phyloP scores from a whole-genome alignment of 1,140 invertebrate genomes.

The Acromyrmex charruanus region DNA sequence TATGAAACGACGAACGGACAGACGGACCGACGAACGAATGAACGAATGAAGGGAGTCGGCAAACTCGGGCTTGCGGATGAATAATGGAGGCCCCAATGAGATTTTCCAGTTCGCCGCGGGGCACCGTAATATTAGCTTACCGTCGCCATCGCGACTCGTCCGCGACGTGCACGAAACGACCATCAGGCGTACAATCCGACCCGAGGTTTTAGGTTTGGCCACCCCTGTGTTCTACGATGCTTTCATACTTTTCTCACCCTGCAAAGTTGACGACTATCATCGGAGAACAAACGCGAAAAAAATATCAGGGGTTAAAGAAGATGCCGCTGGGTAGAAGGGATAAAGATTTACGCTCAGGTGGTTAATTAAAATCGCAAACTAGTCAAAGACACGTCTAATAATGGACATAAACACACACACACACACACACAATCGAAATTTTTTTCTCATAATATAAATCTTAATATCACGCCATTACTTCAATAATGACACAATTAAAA shows the following conservation, averaged over 20 bases:
- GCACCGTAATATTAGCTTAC: slow-evolving; percentile 86
- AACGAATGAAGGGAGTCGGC: slow-evolving; percentile 50
- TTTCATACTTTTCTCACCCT: slow-evolving; percentile 31
- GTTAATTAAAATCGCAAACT: neutral
- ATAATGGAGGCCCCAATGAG: slow-evolving; percentile 86
- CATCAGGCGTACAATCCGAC: slow-evolving; percentile 19
- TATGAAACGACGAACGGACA: slow-evolving; percentile 66
- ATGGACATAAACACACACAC: neutral
- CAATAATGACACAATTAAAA: too few species aligned
- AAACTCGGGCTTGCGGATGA: slow-evolving; percentile 78
- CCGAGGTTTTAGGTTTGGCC: slow-evolving; percentile 20
- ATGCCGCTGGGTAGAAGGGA: neutral
- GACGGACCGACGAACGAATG: slow-evolving; percentile 39
- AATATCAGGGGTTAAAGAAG: slow-evolving; percentile 27
- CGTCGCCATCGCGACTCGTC: slow-evolving; percentile 71
- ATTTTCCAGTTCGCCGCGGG: slow-evolving; percentile 86
- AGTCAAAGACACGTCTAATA: neutral
- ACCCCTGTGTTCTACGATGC: neutral
- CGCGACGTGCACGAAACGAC: slow-evolving; percentile 53
- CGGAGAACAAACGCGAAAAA: slow-evolving; percentile 43
- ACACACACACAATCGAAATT: neutral
- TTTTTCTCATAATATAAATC: neutral
- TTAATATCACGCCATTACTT: neutral
- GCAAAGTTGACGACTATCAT: neutral
- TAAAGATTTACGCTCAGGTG: neutral